Base-by-base conservation (phyloP, 1,140 invertebrate species). In the Ladona fulva region DNA sequence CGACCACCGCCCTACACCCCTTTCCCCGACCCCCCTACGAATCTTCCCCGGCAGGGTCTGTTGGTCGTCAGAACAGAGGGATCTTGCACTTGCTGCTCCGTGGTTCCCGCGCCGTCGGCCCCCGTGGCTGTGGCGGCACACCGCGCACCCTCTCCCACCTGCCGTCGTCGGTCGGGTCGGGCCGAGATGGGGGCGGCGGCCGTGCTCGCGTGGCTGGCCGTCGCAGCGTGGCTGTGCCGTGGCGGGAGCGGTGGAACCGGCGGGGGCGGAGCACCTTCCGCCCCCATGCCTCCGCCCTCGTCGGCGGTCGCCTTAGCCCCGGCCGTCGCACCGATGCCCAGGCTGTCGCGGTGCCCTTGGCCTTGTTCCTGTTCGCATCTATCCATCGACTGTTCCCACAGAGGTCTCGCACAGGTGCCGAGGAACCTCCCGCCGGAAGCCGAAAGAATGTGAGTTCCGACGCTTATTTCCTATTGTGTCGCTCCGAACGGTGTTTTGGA, bases 401-500 rank as follows among this genome's bases (percentile, higher is more conserved):
- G 93, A 25, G 92, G 90, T 74, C 87, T 96, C 52, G 90, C 90
- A n/a, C 89, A 92, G 82, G 91, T 95, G 29, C 94, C 95, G 0
- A 88, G 89, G 79, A 89, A 91, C 82, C 87, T 96, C 81, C 92
- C 93, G 14, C 83, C 86, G 42, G 90, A 93, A 82, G 91, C 91
- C 76, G 92, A 95, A 85, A 90, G 92, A 90, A 86, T 96, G 94
- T 96, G 85, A 95, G 94, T 95, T 81, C 25, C 12, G 74, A 66
- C 24, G 75, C 14, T 37, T 37, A 37, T 37, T 37, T 37, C 29
- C 29, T 8, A 37, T 37, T 37, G 29, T 37, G 29, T 5, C 8
- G 29, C 29, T 37, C 29, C 29, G 3, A 37, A 37, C 8, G 29
- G 29, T 5, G 29, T 37, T 37, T 37, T 37, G 29, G 29, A 8